Evolutionary conservation across 2,113 vertebrate species (phyloP), one percentile per base, ranked within the genome.

Genomic region (Pontoporia blainvillei): DNA sequence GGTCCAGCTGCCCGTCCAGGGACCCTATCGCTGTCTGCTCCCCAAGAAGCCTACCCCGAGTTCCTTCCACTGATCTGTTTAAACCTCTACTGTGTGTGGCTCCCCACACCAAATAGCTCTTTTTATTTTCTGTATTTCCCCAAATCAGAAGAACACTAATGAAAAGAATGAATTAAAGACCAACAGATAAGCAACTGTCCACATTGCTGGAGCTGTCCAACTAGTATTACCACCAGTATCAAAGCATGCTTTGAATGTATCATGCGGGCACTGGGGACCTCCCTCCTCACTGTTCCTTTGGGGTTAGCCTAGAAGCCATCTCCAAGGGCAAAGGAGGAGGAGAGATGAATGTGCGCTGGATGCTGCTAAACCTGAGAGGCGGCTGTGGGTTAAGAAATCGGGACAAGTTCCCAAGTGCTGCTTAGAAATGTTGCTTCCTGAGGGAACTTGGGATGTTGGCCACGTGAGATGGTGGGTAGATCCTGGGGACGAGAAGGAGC

Each of bases 111-210:
- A 54, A 41, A 71, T 5, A 23, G 23, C 11, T 31, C 78, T 59
- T 86, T 18, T 23, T 10, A 57, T n/a, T 31, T 49, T 21, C 36
- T 29, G n/a, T 44, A 7, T 62, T 69, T 85, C 31, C 79, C 18
- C 29, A 31, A 69, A 21, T 39, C 86, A 76, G 71, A 62, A 76
- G 71, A 62, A 73, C 52, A 41, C 69, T 31, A 20, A 17, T 21
- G 34, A 73, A 29, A 44, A 34, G 71, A 4, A 27, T 0, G 2
- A 29, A 17, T 64, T 13, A 23, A 44, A 69, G 78, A 62, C 3
- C 8, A 12, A 20, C 2, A 34, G 41, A 10, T 1, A 11, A 46
- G 4, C 41, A 5, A 0, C 8, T 1, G 0, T 12, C 12, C 2
- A 0, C 3, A 6, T 3, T 2, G 20, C 57, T 6, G 25, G n/a